Evolutionary conservation across 2,113 vertebrate species (phyloP).

Genomic region (Actenoides lindsayi): DNA sequence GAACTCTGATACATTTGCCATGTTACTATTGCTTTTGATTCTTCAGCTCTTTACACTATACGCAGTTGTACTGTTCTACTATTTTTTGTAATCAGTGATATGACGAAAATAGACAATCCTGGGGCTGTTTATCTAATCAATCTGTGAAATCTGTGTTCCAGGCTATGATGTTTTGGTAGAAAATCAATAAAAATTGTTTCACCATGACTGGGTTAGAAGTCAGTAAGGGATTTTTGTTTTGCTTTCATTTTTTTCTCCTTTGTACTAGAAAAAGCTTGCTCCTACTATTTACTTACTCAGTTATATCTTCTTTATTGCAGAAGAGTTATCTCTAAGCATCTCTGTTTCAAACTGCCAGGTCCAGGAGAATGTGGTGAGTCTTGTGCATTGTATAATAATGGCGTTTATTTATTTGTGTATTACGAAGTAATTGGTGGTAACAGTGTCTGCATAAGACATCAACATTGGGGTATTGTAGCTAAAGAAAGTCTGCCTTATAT

Average conservation of each 20-base stretch:
- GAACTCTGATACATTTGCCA: not conserved
- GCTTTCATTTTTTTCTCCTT: not conserved
- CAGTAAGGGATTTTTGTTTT: not conserved
- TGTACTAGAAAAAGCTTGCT: not conserved
- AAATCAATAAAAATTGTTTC: not conserved
- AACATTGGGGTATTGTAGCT: not conserved
- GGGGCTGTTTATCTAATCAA: not conserved
- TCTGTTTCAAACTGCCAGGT: constrained; percentile 97
- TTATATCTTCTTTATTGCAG: constrained; percentile 77
- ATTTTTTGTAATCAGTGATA: not conserved
- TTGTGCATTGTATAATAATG: not conserved
- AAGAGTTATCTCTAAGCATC: constrained; percentile 96
- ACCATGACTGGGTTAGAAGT: not conserved
- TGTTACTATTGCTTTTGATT: not conserved
- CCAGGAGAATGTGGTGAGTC: constrained; percentile 97
- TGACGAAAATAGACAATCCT: not conserved
- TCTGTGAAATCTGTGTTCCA: not conserved
- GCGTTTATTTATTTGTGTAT: not conserved
- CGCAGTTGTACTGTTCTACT: not conserved
- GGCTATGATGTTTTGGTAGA: not conserved
- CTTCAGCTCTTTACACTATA: not conserved
- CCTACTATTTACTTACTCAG: constrained; percentile 20
- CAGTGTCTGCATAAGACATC: not conserved
- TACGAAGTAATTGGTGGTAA: not conserved
- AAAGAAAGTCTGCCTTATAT: not conserved